Evolutionary conservation across 2,797 vertebrate species (phyloP).

Genomic region (Rousettus madagascariensis): DNA sequence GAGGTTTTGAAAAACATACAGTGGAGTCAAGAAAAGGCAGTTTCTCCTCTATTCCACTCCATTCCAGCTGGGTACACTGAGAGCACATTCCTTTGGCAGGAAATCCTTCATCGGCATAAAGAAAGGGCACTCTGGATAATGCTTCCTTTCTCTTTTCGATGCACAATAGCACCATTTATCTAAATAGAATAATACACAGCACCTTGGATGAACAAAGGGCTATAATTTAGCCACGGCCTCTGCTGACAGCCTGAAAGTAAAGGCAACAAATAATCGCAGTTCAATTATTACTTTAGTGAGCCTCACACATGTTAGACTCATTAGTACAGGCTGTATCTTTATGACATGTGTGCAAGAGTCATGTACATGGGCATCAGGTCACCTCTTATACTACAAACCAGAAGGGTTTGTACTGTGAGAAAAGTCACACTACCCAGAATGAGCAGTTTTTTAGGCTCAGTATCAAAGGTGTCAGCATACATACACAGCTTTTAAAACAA

Average conservation of each 20-base stretch:
- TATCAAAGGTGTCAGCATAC: not conserved
- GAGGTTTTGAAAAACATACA: not conserved
- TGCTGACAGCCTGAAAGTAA: slow-evolving; percentile 64
- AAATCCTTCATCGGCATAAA: not conserved
- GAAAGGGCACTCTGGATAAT: not conserved
- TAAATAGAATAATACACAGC: slow-evolving; percentile 33
- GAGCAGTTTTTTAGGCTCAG: not conserved
- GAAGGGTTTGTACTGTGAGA: not conserved
- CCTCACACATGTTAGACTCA: not conserved
- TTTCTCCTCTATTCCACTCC: not conserved
- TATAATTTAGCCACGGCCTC: slow-evolving; percentile 18
- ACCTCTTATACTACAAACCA: not conserved
- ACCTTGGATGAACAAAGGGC: slow-evolving; percentile 15
- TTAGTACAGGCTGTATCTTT: not conserved
- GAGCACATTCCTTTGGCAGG: not conserved
- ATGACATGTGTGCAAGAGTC: not conserved
- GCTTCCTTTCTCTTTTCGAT: slow-evolving; percentile 26
- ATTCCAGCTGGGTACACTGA: not conserved
- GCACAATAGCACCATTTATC: slow-evolving; percentile 27
- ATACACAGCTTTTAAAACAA: not conserved
- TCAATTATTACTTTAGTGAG: slow-evolving; percentile 57
- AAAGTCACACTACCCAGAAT: not conserved
- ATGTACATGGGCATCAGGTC: not conserved
- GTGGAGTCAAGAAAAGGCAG: not conserved
- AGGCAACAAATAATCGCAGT: slow-evolving; percentile 42